Base-by-base conservation (phyloP, 1,140 invertebrate genomes). In the Philopotamus ludificatus region DNA sequence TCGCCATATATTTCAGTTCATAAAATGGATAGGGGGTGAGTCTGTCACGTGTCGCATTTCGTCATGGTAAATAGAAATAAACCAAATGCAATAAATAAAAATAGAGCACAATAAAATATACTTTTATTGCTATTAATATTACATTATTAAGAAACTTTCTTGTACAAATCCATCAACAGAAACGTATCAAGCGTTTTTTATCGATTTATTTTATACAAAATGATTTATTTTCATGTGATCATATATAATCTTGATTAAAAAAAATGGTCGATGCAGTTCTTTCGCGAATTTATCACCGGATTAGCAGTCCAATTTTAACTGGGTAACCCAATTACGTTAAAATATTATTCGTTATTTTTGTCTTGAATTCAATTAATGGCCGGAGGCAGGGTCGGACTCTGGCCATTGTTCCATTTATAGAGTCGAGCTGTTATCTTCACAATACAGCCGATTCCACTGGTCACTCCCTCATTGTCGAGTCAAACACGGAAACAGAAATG, bases 11-110 rank as follows among this genome's bases (percentile, higher is more conserved):
- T 4, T 25, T 10, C 16, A 8, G 15, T 41, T 15, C 10, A 16
- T 18, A 1, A 25, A 15, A 41, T n/a, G 22, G 39, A 12, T 34
- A 23, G 57, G 57, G 39, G 44, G 28, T 42, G 28, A 21, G n/a
- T 60, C 18, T 15, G 34, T 41, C 66, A 64, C 66, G 66, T 65
- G 66, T 10, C 62, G 15, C 22, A 21, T 68, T 68, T 68, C 54
- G 66, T 12, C 57, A 64, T 64, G 66, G 55, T 61, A n/a, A n/a
- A n/a, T n/a, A n/a, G n/a, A n/a, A n/a, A n/a, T 8, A 3, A 12
- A 26, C 25, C 51, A 21, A 28, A 12, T 26, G 51, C 28, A 26
- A n/a, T 21, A 10, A 21, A 26, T 15, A 54, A 16, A 54, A 26
- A 10, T 9, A 8, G 23, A 54, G 18, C 16, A 54, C 51, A n/a